Evolutionary conservation across 2,113 vertebrate genomes (phyloP), one percentile per base, ranked within the genome.

Genomic region (Manacus vitellinus): DNA sequence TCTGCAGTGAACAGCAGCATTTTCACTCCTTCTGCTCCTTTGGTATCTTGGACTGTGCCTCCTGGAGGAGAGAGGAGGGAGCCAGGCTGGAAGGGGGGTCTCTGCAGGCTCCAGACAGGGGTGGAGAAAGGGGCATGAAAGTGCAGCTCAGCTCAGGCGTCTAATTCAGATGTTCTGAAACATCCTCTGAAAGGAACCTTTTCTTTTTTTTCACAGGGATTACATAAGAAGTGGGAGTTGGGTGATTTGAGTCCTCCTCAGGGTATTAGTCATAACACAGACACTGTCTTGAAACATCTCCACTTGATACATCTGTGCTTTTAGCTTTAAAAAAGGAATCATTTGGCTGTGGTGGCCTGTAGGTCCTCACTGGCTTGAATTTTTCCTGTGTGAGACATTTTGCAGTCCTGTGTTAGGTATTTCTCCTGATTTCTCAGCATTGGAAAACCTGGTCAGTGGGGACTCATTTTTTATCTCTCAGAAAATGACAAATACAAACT

Each of bases 401-500:
- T 71, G 14, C n/a, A 25, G 44, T 33, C 59, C 28, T 37, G 2
- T 6, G 30, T 85, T 92, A 24, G 0, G 1, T 30, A 52, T 92
- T 93, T 70, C 55, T 89, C 39, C 54, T 66, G 2, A 79, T 90
- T 86, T 62, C 41, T 66, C n/a, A 8, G 25, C 30, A 3, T 62
- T 92, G 89, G 73, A 71, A 91, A 92, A 87, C 43, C 21, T 87
- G 51, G 6, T 58, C 73, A 14, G 14, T 6, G 62, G 85, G 88
- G 95, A 87, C 54, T 89, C 94, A 79, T 76, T 95, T 95, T 92
- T 84, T 74, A 82, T 94, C 85, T 92, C 59, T 74, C 65, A 52
- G 76, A 43, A 82, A 97, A 93, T 94, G 88, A 95, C 85, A 96
- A 94, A 92, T 76, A 46, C 63, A 54, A 80, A 87, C 31, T 95